Conservation (phyloP, 2,888 invertebrate species). For the Xanthorhoe designata region DNA sequence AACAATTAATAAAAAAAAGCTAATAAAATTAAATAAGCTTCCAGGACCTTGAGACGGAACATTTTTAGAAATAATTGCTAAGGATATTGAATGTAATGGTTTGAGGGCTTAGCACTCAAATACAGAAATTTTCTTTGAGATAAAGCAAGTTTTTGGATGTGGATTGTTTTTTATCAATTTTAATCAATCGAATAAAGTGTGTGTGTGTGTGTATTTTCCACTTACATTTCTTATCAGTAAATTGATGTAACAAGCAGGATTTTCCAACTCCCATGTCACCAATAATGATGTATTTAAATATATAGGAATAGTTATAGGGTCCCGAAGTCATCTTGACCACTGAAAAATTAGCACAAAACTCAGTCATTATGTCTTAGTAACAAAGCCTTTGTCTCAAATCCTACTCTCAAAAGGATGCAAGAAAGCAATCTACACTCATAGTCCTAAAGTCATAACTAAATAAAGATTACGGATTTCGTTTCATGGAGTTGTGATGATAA, state of each 20-base stretch:
- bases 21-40: too few species aligned
- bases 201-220: constrained; percentile 48
- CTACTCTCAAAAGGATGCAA: neutral
- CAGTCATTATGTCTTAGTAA: constrained; percentile 6
- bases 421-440: neutral
- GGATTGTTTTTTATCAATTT: too few species aligned
- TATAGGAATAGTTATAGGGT: constrained; percentile 99
- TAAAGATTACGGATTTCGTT: neutral
- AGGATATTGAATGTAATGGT: too few species aligned
- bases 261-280: constrained; percentile 99
- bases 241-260: constrained; percentile 99
- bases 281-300: constrained; percentile 99
- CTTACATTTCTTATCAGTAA: constrained; percentile 99
- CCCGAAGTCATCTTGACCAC: constrained; percentile 93
- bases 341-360: constrained; percentile 42
- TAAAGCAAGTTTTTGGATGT: too few species aligned
- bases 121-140: too few species aligned
- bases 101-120: too few species aligned
- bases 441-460: neutral
- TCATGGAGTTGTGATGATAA: neutral
- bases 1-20: too few species aligned
- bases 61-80: too few species aligned
- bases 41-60: too few species aligned
- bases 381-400: constrained; percentile 28
- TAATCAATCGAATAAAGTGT: neutral